Evolutionary conservation across 1,140 invertebrate species (phyloP), one percentile per base, ranked within the genome.

Genomic region (Platyura marginata): DNA sequence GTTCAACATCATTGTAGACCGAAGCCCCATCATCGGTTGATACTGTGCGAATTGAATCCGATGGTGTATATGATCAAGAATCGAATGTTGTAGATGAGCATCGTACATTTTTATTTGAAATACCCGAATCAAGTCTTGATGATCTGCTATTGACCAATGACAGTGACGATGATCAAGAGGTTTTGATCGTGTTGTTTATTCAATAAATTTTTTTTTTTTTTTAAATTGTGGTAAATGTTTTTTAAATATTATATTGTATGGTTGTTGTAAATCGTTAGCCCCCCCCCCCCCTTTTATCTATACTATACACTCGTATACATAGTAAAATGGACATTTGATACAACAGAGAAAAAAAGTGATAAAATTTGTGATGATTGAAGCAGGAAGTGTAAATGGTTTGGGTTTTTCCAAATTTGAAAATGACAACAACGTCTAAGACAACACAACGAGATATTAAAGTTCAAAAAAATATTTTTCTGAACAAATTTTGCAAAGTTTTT

Each of bases 1-100:
- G 20, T n/a, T 21, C 33, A 9, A 36, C 34, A 18, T 19, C 22
- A 13, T 23, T 43, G 42, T 43, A 43, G 42, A 43, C 33, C 34
- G 42, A 43, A 21, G 42, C 25, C 25, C 25, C 6, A 29, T 8
- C 25, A 23, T 41, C 40, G 23, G 25, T 41, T 29, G 40, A 41
- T 41, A 19, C 29, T 25, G 23, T 41, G 40, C 40, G 40, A 41
- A 25, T 19, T 41, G 40, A 41, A 21, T 19, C 20, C 11, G 18
- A 22, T 21, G 21, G 15, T 11, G 38, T 21, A 11, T 3, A 40
- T 3, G 38, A 20, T 10, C 22, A 32, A n/a, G n/a, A 29, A 29
- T 29, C 25, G 13, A 29, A 8, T 13, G 25, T 8, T 8, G 25
- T 8, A 8, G 13, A 29, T 29, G 25, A 29, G 6, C 25, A 29